Evolutionary conservation across 2,888 invertebrate species (phyloP), one percentile per base, ranked within the genome.

Genomic region (Dinocampus coccinellae): DNA sequence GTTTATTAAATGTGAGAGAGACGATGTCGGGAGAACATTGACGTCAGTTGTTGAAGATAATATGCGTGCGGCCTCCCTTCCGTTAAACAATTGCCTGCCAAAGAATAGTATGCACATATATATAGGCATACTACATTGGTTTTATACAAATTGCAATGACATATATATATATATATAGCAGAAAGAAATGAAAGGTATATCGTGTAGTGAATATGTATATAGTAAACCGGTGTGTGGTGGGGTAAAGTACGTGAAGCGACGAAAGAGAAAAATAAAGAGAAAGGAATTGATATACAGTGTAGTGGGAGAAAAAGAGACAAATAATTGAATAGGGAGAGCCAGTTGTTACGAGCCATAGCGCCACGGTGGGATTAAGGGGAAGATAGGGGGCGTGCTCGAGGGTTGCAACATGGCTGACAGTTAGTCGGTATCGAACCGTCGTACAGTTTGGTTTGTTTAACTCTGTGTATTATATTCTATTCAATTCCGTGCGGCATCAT

Each of bases 381-480:
- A 24, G 69, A 34, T 29, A 64, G 53, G 67, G 70, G 60, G 78
- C 79, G 78, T 79, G 80, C 82, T 76, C 73, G 77, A 76, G 82
- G 84, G 79, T 79, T 78, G 82, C 79, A 84, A 84, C 77, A 84
- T 84, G 84, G 84, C 84, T 77, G 84, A 76, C 81, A 76, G 80
- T 83, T 79, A 84, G 84, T 84, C 83, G 83, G 83, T 84, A 84
- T 84, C 84, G 84, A 84, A 84, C 84, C 84, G 82, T 74, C 81
- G 80, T 71, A 75, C 73, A 71, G 77, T 70, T 67, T 74, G 74
- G 77, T 61, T 69, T 72, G 60, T 58, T 73, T 77, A n/a, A n/a
- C n/a, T n/a, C n/a, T n/a, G n/a, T n/a, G n/a, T n/a, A n/a, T n/a
- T n/a, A n/a, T n/a, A n/a, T n/a, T n/a, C n/a, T n/a, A 29, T 29